Evolutionary conservation across 2,797 vertebrate species (phyloP), one percentile per base, ranked within the genome.

Genomic region (Phataginus tetradactyla): DNA sequence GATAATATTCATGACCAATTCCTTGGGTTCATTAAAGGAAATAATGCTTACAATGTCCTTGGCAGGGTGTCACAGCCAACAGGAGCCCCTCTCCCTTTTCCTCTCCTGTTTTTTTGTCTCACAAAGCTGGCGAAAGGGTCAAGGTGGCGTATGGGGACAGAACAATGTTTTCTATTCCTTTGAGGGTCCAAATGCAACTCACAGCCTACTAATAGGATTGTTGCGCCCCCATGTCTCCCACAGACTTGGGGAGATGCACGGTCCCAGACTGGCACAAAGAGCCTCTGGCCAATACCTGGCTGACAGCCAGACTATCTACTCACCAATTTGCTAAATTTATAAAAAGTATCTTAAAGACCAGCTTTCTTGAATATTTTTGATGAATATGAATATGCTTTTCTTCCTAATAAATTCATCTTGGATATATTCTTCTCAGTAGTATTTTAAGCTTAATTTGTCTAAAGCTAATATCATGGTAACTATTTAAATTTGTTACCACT

Each of bases 361-460:
- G 45, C 5, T 39, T 94, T 89, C 74, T 86, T 29, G 42, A 94
- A 34, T 53, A 63, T 59, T 86, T 55, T 72, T 86, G 79, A 4
- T 84, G 94, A 84, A 29, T 89, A 92, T 59, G 72, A 85, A 93
- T 87, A 69, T 27, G 55, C 11, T 53, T 32, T 57, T 53, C 59
- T 77, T 59, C 77, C 86, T 87, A 96, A 96, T 88, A 85, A 90
- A 88, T 83, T 90, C 37, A 39, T 87, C 85, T 96, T 55, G 53
- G 95, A 63, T 57, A 79, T 39, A 59, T 75, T 85, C 92, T 93
- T 83, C 79, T 89, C 42, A 12, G 90, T 18, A 64, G 64, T 34
- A 63, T 95, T 91, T 96, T 86, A 91, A 97, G 90, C 72, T 81
- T 80, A 74, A 90, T 96, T 94, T 90, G 87, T 97, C 89, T 75